These are phyloP conservation scores for Carettochelys insculpta DNA, from an alignment of 2,113 vertebrate genomes.

Conservation along the genomic window DNA sequence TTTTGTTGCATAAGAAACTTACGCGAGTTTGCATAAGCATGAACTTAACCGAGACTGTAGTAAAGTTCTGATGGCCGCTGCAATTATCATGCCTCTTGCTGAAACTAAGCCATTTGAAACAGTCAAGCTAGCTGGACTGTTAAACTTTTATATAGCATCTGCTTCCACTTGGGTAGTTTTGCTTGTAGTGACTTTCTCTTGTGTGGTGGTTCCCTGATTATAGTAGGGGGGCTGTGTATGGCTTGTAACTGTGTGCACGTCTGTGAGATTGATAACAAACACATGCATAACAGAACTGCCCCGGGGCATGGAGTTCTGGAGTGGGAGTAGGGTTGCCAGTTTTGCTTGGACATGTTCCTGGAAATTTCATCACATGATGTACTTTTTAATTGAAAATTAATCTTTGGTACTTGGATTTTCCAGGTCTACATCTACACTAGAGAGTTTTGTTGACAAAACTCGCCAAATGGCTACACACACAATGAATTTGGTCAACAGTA, in stretches of 20 bases:
- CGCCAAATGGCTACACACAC: no score
- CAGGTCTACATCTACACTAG: no score
- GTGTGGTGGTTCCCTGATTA: conserved; percentile 21
- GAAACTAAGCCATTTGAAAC: neutral
- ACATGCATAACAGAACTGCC: conserved; percentile 35
- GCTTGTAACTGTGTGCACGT: neutral
- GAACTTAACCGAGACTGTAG: neutral
- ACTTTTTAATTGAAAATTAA: no score
- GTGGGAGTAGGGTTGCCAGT: neutral
- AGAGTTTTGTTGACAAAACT: no score
- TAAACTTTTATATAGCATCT: neutral
- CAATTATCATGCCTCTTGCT: conserved; percentile 54
- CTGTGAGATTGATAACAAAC: neutral
- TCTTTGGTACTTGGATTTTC: no score
- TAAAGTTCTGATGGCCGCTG: conserved; percentile 15
- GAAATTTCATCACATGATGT: no score
- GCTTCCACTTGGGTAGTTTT: conserved; percentile 61
- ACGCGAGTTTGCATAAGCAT: neutral
- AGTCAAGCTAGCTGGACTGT: fast-evolving
- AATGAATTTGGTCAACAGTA: no score
- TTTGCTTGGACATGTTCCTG: no score
- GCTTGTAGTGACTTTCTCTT: conserved; percentile 14
- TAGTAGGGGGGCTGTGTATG: conserved; percentile 27
- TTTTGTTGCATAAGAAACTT: neutral
- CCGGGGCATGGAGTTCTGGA: neutral